These are phyloP conservation scores for Melanotaenia duboulayi DNA, from an alignment of 2,113 vertebrate genomes.

Conservation along the genomic window DNA sequence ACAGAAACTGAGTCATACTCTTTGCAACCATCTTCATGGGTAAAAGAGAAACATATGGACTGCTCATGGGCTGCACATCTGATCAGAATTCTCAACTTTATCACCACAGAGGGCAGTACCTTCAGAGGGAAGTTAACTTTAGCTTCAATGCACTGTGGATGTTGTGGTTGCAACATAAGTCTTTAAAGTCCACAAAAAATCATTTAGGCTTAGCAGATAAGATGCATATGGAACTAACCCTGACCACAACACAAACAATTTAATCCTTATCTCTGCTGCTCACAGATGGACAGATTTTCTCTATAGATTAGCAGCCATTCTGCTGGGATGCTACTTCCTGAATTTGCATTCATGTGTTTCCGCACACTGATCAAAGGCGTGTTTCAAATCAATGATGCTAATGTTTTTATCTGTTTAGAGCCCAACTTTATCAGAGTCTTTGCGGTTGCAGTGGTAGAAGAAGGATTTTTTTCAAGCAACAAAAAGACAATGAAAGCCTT, in stretches of 20 bases:
- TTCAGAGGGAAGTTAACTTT: conserved; percentile 3
- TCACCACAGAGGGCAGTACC: not conserved
- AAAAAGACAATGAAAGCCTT: not conserved
- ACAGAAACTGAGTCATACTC: not conserved
- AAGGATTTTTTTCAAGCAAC: conserved; percentile 13
- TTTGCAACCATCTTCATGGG: not conserved
- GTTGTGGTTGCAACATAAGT: conserved; percentile 7
- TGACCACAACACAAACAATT: conserved; percentile 49
- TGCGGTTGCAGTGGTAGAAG: not conserved
- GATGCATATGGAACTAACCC: conserved; percentile 33
- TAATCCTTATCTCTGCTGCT: conserved; percentile 53
- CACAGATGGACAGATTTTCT: conserved; percentile 52
- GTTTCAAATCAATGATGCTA: conserved; percentile 65
- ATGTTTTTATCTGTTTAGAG: conserved; percentile 32
- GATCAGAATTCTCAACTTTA: conserved; percentile 1
- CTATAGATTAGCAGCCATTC: conserved; percentile 54
- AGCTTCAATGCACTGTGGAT: not conserved
- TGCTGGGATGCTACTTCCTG: conserved; percentile 36
- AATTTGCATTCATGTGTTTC: conserved; percentile 35
- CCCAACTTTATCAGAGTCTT: conserved; percentile 18
- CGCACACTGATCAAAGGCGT: conserved; percentile 51
- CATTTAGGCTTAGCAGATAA: conserved; percentile 37
- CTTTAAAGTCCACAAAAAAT: conserved; percentile 51
- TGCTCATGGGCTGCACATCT: conserved; percentile 18
- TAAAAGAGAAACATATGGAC: not conserved